Percentiles rank a stretch among this genome's conserved stretches.
phyloP scores from a whole-genome alignment of 1,140 invertebrate genomes.

The Drosophila nasuta region DNA sequence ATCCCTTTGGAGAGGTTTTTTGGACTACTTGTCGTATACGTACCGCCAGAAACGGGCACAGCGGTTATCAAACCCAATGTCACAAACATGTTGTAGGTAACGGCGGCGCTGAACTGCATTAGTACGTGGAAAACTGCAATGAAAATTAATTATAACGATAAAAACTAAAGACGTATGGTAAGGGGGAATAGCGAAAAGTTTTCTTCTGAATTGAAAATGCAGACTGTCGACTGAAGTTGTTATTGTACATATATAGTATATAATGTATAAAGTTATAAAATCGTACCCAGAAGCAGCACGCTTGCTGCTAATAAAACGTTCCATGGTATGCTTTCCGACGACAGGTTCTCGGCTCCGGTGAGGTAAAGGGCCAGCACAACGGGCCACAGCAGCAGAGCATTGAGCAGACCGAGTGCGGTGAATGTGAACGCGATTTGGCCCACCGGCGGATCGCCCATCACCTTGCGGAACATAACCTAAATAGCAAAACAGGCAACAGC shows the following conservation, averaged over 20 bases:
- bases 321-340: constrained; percentile 93
- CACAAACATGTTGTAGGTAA: constrained; percentile 97
- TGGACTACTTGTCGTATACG: constrained; percentile 59
- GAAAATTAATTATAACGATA: constrained; percentile 73
- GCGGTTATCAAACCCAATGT: constrained; percentile 95
- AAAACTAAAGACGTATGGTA: constrained; percentile 16
- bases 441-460: constrained; percentile 95
- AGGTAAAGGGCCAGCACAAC: constrained; percentile 93
- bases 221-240: too few relatives aligned
- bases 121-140: constrained; percentile 95
- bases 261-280: too few relatives aligned
- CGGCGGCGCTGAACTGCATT: constrained; percentile 94
- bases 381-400: constrained; percentile 94
- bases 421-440: constrained; percentile 95
- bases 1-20: constrained; percentile 31
- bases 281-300: constrained; percentile 90
- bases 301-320: constrained; percentile 91
- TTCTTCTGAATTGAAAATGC: constrained; percentile 28
- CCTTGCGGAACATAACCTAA: constrained; percentile 95
- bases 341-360: constrained; percentile 92
- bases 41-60: constrained; percentile 96
- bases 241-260: not conserved
- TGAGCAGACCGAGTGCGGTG: constrained; percentile 93
- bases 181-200: constrained; percentile 17
- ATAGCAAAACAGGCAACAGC: constrained; percentile 37